Evolutionary conservation across 2,888 invertebrate genomes (phyloP).

Genomic region (Polydrusus cervinus): DNA sequence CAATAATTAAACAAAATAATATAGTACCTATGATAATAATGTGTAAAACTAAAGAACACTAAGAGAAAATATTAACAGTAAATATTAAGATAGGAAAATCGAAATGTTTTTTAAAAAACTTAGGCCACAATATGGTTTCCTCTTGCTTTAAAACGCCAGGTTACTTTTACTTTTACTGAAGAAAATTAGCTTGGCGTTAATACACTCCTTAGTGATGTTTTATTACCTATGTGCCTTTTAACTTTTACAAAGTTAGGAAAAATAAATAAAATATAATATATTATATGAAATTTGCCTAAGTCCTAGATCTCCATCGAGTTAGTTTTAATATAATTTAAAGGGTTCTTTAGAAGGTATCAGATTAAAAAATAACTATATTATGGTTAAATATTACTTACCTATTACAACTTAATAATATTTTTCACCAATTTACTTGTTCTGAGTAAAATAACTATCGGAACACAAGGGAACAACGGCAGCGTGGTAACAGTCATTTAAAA

Average conservation of each 20-base stretch:
- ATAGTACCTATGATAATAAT: background rate
- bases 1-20: background rate
- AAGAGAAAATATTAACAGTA: background rate
- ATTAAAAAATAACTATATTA: conserved; percentile 6
- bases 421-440: conserved; percentile 8
- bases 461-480: background rate
- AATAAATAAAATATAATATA: conserved; percentile 11
- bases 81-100: background rate
- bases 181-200: conserved; percentile 1
- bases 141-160: background rate
- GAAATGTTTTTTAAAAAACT: background rate
- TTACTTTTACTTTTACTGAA: conserved; percentile 1
- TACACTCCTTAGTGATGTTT: background rate
- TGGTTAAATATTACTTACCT: conserved; percentile 22
- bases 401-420: conserved; percentile 4
- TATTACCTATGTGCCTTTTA: background rate
- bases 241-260: conserved; percentile 1
- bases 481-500: conserved; percentile 10
- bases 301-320: conserved; percentile 5
- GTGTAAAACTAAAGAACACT: conserved; percentile 1
- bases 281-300: conserved; percentile 13
- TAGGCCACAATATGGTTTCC: background rate
- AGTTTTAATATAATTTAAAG: conserved; percentile 5
- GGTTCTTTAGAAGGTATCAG: background rate
- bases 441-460: conserved; percentile 7